These are phyloP conservation scores for Melangyna quadrimaculata DNA, from an alignment of 2,888 invertebrate genomes.

Conservation along the genomic window DNA sequence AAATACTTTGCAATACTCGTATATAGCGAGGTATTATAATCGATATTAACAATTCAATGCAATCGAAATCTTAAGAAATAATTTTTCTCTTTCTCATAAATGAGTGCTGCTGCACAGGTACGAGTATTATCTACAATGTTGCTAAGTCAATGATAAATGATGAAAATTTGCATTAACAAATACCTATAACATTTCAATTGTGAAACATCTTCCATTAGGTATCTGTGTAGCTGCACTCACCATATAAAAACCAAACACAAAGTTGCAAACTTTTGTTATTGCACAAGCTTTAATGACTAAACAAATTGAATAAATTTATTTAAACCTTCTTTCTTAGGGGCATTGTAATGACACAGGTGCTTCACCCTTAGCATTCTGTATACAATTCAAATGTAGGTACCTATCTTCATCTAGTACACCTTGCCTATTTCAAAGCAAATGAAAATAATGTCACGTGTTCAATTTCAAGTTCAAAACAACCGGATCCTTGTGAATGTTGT, in stretches of 20 bases:
- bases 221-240: background rate
- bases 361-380: constrained; percentile 34
- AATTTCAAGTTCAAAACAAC: constrained; percentile 60
- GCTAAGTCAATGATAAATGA: constrained; percentile 10
- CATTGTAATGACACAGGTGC: background rate
- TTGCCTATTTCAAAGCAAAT: constrained; percentile 23
- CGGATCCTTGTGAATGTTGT: constrained; percentile 31
- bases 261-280: constrained; percentile 11
- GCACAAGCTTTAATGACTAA: constrained; percentile 22
- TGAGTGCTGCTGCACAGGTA: background rate
- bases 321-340: background rate
- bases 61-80: background rate
- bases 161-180: constrained; percentile 21
- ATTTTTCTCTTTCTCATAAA: background rate
- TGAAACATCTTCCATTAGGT: background rate
- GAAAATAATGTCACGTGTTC: constrained; percentile 46
- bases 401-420: background rate
- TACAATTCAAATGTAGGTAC: background rate
- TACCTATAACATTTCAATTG: constrained; percentile 33
- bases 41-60: constrained; percentile 29
- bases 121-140: background rate
- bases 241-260: background rate
- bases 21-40: background rate
- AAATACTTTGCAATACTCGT: background rate
- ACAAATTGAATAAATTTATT: constrained; percentile 11